Conservation (phyloP, 2,113 vertebrate species). For the Lamprotornis superbus region DNA sequence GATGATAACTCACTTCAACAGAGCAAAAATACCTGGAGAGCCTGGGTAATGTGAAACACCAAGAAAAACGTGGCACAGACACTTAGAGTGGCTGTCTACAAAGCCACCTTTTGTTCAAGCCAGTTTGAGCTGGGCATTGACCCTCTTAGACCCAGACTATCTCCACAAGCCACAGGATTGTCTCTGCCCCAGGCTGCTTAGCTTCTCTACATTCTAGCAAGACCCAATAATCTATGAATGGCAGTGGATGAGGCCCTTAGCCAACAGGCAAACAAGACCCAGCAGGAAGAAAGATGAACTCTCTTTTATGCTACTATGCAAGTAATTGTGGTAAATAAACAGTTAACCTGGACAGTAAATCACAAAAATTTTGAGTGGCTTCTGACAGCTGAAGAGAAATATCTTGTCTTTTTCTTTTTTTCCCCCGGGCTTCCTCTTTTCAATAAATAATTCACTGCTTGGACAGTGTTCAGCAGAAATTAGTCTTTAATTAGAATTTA, state of each 20-base stretch:
- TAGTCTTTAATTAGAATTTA: conserved; percentile 29
- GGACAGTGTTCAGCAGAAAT: conserved; percentile 11
- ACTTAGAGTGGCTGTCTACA: neutral
- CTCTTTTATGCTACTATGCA: neutral
- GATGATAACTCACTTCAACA: neutral
- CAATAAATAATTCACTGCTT: conserved; percentile 22
- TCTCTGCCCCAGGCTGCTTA: neutral
- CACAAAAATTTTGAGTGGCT: neutral
- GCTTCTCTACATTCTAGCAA: neutral
- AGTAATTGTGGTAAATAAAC: neutral
- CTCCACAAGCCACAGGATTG: neutral
- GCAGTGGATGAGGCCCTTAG: neutral
- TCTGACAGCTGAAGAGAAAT: neutral
- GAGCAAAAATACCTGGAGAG: neutral
- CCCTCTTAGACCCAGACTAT: neutral
- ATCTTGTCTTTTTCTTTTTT: neutral
- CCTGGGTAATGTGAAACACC: neutral
- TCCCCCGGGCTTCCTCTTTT: neutral
- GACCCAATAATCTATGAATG: neutral
- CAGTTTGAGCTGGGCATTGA: neutral
- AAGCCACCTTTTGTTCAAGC: neutral
- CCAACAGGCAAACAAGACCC: neutral
- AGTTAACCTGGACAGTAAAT: neutral
- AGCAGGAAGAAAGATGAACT: neutral
- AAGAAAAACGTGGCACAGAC: neutral